Base-by-base conservation (phyloP, 2,113 vertebrate genomes). In the Chamaetylas fuelleborni region DNA sequence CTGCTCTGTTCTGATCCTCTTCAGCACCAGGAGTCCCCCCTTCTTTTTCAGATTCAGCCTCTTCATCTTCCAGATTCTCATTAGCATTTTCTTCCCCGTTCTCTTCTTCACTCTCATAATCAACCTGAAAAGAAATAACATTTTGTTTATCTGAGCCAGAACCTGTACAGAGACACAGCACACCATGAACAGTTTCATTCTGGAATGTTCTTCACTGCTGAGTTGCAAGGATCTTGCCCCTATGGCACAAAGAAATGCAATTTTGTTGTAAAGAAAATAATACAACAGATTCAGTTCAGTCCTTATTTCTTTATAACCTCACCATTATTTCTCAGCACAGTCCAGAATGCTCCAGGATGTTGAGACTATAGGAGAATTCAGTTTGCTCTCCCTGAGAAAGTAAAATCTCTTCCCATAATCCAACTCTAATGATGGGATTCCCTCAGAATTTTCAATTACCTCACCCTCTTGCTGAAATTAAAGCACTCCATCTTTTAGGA, bases 21-120 rank as follows among this genome's bases (percentile, higher is more conserved):
- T 87, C 11, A 80, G 86, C 66, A 78, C 79, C 77, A 4, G 40
- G 80, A 53, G 47, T 18, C 5, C 90, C 58, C 13, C 38, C 86
- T 7, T 43, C 86, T 9, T 92, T 93, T 15, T 90, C 84, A 1
- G 18, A 45, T 16, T 84, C 61, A 20, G 11, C n/a, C 20, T 74
- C 97, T 40, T 97, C 97, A 33, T 95, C 97, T 15, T 96, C 97
- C 2, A 42, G 19, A 9, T 88, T 95, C 42, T 98, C 97, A 0
- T 96, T 95, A 1, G 53, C 7, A 0, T 96, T 43, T 15, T 91
- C 97, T 33, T 96, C 96, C 8, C 23, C 42, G 2, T 94, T 98
- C 20, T 98, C 99, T 23, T 98, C 99, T 77, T 98, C 99, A 0
- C 99, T 99, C 69, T 99, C 99, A 64, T 99, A 99, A 97, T 99